Evolutionary conservation across 2,888 invertebrate species (phyloP), one percentile per base, ranked within the genome.

Genomic region (Kuschelorhynchus macadamiae): DNA sequence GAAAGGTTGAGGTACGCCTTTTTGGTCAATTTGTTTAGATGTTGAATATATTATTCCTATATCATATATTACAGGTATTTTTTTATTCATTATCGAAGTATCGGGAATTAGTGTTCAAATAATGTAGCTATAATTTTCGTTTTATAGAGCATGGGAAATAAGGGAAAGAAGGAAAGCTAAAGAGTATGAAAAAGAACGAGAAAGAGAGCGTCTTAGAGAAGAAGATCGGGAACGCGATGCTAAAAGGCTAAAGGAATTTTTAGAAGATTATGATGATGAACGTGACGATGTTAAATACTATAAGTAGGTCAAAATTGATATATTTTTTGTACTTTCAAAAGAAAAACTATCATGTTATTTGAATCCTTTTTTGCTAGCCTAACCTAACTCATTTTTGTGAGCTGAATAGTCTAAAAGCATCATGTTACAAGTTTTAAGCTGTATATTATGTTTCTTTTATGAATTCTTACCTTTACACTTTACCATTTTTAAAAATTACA

Each of bases 201-300:
- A 95, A 79, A 92, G 93, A 76, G 95, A 96, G 81, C 86, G 93
- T 47, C 88, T 92, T 74, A 91, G 93, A 78, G 92, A 94, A 78
- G 93, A 94, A 78, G 96, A 97, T 81, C 87, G 95, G 66, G 92
- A 93, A 82, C 90, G 92, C 66, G 98, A 99, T 85, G 97, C 97
- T 0, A 94, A 95, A 85, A 88, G 95, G 42, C 88, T 99, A 59
- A 96, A 97, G 84, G 96, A 98, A 86, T 99, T 99, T 84, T 88
- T 99, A 1, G 99, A 99, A 85, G 98, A 99, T 84, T 99, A 99
- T 81, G 98, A 98, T 80, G 99, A 99, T 83, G 97, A 98, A 84
- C 88, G 97, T 56, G 97, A 98, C 83, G 99, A 99, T 83, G 89
- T 93, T 50, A 98, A 98, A 86, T 99, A 95, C 86, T 99, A 98